Evolutionary conservation across 2,797 vertebrate species (phyloP).

Genomic region (Microhierax caerulescens): DNA sequence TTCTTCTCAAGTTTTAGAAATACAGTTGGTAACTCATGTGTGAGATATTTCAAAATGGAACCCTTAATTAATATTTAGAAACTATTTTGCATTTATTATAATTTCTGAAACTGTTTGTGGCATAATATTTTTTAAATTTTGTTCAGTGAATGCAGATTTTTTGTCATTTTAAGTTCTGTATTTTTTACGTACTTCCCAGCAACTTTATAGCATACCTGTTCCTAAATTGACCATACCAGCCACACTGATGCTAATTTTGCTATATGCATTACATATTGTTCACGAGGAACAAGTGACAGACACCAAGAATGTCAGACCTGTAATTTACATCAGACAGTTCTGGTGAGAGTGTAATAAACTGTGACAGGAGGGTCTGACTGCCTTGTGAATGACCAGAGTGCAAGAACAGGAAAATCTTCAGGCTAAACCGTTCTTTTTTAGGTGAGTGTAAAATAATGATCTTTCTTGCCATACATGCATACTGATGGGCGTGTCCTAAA

Average conservation of each 20-base stretch:
- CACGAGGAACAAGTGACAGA: background rate
- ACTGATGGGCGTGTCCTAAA: background rate
- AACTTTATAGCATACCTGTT: background rate
- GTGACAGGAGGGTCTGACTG: background rate
- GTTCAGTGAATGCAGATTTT: background rate
- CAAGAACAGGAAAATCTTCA: background rate
- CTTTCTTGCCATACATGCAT: background rate
- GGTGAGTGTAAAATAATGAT: background rate
- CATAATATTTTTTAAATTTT: background rate
- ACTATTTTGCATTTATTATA: background rate
- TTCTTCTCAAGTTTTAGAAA: background rate
- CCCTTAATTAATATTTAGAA: constrained; percentile 42
- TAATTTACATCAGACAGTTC: background rate
- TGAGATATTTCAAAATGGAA: constrained; percentile 35
- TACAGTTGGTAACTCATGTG: constrained; percentile 2
- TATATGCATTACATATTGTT: background rate
- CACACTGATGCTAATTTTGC: background rate
- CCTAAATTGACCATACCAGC: background rate
- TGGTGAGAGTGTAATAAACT: background rate
- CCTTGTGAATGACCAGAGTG: background rate
- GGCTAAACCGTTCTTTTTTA: background rate
- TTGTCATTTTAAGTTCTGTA: background rate
- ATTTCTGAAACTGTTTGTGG: background rate
- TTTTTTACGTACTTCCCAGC: background rate
- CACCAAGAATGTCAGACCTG: background rate